Percentiles rank a stretch among this genome's conserved stretches.
These are phyloP conservation scores for Gambelia wislizenii DNA, from an alignment of 2,797 vertebrate genomes.

Conservation along the genomic window DNA sequence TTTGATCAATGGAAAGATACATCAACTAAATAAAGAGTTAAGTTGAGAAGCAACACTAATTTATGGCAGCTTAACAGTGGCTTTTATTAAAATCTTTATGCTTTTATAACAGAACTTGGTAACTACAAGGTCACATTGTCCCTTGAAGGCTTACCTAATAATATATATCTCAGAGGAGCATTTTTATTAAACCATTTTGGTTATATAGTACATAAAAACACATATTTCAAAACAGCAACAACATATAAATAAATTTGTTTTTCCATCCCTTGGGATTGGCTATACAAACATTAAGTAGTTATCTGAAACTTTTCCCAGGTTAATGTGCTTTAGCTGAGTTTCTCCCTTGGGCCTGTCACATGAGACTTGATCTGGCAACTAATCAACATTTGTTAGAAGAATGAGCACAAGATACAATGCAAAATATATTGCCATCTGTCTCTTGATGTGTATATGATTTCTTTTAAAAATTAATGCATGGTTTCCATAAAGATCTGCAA, in stretches of 20 bases:
- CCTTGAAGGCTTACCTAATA: neutral
- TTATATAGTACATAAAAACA: constrained; percentile 36
- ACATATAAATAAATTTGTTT: neutral
- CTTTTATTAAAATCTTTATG: neutral
- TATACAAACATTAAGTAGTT: neutral
- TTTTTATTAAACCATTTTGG: constrained; percentile 24
- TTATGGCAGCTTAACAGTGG: neutral
- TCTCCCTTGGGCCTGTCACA: constrained; percentile 66
- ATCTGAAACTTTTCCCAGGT: constrained; percentile 33
- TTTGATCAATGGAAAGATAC: neutral
- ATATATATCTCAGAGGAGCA: constrained; percentile 13
- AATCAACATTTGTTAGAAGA: constrained; percentile 72
- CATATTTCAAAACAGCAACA: neutral
- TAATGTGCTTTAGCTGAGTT: constrained; percentile 30
- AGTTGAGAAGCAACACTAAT: neutral
- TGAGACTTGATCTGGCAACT: constrained; percentile 77
- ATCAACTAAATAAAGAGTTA: neutral
- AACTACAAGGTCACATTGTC: neutral
- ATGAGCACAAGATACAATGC: constrained; percentile 67
- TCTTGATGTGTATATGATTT: constrained; percentile 61
- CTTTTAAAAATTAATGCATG: constrained; percentile 69
- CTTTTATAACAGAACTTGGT: neutral
- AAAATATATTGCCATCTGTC: constrained; percentile 78
- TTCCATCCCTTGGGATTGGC: neutral
- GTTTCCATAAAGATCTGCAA: constrained; percentile 52